A percentile compares a stretch with the other conserved stretches of the same genome.
These are phyloP conservation scores for Coccyzus lansbergi DNA, from an alignment of 2,797 vertebrate genomes.

Conservation along the genomic window DNA sequence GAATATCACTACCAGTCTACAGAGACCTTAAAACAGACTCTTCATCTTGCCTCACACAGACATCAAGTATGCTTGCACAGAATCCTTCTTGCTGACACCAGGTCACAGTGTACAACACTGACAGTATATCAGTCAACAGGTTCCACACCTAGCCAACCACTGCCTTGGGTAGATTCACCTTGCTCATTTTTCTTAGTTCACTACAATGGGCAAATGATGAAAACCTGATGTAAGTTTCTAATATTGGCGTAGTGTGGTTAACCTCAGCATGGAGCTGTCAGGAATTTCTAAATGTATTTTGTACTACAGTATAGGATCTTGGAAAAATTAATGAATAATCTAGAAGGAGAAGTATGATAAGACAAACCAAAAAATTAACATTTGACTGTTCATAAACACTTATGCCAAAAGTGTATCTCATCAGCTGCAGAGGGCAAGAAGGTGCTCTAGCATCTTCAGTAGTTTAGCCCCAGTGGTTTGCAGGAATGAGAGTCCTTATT, in stretches of 20 bases:
- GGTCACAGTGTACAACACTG: accelerated
- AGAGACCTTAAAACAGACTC: background rate
- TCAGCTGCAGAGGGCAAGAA: background rate
- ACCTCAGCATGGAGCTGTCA: background rate
- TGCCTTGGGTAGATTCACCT: accelerated
- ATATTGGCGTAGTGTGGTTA: accelerated
- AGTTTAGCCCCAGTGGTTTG: background rate
- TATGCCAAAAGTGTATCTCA: background rate
- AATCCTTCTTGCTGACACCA: background rate
- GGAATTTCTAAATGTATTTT: background rate
- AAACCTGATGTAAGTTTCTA: background rate
- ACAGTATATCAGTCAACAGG: background rate
- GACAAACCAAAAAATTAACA: background rate
- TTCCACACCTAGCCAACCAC: background rate
- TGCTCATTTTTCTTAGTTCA: background rate
- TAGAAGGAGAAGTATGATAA: background rate
- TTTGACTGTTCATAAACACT: background rate
- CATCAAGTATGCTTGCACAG: background rate
- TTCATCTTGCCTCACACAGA: background rate
- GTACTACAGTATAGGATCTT: background rate
- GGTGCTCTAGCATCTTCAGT: background rate
- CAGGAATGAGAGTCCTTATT: background rate
- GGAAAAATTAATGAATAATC: background rate
- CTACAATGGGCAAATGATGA: background rate
- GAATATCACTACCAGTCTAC: background rate